Evolutionary conservation across 2,113 vertebrate genomes (phyloP).

Genomic region (Acinonyx jubatus): DNA sequence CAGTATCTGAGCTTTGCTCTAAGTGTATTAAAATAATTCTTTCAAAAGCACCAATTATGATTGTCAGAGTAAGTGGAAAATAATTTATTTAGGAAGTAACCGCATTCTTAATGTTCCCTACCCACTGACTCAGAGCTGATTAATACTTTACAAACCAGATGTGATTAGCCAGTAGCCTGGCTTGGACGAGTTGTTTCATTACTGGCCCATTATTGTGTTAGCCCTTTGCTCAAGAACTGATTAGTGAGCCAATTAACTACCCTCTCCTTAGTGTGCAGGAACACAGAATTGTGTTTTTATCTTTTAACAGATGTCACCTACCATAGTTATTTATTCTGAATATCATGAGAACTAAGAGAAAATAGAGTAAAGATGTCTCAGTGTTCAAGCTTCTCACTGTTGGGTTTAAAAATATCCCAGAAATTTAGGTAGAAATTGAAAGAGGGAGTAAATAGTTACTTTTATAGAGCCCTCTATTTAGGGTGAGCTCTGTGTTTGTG

Average conservation of each 20-base stretch:
- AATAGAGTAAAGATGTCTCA: not conserved
- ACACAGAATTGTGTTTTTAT: not conserved
- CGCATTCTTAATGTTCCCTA: conserved; percentile 41
- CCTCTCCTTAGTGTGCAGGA: not conserved
- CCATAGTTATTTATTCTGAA: not conserved
- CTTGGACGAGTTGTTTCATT: conserved; percentile 58
- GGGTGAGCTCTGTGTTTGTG: not conserved
- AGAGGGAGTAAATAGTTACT: not conserved
- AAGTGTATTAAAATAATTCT: conserved; percentile 67
- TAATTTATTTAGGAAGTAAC: conserved; percentile 74
- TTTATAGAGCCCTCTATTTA: not conserved
- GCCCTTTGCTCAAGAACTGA: conserved; percentile 50
- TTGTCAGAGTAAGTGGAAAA: conserved; percentile 66
- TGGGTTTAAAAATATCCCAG: not conserved
- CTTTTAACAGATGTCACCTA: not conserved
- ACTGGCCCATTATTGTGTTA: conserved; percentile 36
- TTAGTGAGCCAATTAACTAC: conserved; percentile 54
- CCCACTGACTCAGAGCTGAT: conserved; percentile 75
- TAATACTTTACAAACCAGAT: conserved; percentile 74
- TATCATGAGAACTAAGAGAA: not conserved
- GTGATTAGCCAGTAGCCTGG: conserved; percentile 60
- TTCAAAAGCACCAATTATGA: conserved; percentile 66
- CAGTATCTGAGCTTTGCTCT: conserved; percentile 34
- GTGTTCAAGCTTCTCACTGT: not conserved
- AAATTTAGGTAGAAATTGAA: conserved; percentile 16